Conservation (phyloP, 2,888 invertebrate genomes). For the Caenorhabditis angaria region DNA sequence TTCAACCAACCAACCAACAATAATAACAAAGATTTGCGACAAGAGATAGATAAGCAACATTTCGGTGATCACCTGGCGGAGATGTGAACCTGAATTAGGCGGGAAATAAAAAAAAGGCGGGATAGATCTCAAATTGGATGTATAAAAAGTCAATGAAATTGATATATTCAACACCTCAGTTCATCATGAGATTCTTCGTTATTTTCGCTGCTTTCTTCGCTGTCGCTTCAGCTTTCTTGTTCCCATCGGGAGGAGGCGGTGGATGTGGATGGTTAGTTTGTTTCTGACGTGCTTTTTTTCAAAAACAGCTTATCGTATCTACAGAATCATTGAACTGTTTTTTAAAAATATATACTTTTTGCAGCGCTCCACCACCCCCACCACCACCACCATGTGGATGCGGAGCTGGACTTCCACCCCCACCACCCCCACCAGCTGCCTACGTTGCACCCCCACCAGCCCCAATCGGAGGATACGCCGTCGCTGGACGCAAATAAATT, state of each 20-base stretch:
- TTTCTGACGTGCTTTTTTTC: not conserved
- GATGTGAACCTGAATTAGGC: not conserved
- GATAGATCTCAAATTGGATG: not conserved
- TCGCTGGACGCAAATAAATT: constrained; percentile 10
- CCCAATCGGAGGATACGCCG: constrained; percentile 17
- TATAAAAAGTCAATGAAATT: not conserved
- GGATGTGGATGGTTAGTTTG: constrained; percentile 39
- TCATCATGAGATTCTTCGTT: constrained; percentile 39
- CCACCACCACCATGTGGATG: constrained; percentile 52
- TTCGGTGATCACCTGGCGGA: not conserved
- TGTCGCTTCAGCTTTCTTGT: constrained; percentile 42
- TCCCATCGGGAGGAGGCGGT: constrained; percentile 47
- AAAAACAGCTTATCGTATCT: too few species aligned
- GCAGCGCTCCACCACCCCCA: constrained; percentile 48
- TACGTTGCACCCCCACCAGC: constrained; percentile 9
- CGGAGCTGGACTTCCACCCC: constrained; percentile 35
- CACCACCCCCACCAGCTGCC: constrained; percentile 26
- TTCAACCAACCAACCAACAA: not conserved
- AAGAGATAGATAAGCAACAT: not conserved
- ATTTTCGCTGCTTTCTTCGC: constrained; percentile 38
- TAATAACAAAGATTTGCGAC: not conserved
- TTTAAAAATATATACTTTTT: constrained; percentile 1
- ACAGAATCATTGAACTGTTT: too few species aligned
- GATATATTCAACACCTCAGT: not conserved
- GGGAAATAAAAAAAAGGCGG: not conserved